Evolutionary conservation across 1,140 invertebrate species (phyloP), one percentile per base, ranked within the genome.

Genomic region (Heliothis subflexa): DNA sequence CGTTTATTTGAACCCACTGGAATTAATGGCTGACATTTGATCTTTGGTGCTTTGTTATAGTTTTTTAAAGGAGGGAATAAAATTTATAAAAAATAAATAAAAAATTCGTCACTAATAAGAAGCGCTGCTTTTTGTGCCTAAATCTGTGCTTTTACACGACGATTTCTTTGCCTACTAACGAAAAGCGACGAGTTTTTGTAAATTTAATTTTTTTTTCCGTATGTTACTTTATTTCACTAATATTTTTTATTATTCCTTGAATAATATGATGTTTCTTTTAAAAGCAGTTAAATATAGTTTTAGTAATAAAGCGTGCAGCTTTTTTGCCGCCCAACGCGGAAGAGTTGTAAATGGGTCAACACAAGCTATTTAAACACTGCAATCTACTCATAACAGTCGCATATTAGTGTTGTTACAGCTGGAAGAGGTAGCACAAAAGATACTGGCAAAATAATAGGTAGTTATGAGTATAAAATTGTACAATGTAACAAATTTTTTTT

Each of bases 271-370:
- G n/a, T n/a, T n/a, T n/a, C n/a, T n/a, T 5, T 33, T 33, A 33
- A 33, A 33, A 33, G 33, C 33, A 33, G 33, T 33, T 33, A 33
- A 33, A 33, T 5, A 54, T 62, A 40, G 5, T 62, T 62, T 45
- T 45, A 33, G 33, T 64, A n/a, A 64, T 18, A 47, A 47, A n/a
- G 5, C 28, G 11, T 47, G 61, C 16, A 64, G 71, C 74, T 75
- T 62, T 54, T 77, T 47, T 47, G 66, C 72, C 25, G 55, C 78
- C 64, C 77, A 72, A 47, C 55, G 55, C 78, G 83, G 81, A 83
- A 83, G 78, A 61, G 54, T 16, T 52, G 59, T 64, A 82, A 80
- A 78, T 83, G 81, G 81, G 79, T 79, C 79, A 74, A 80, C 28
- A 7, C 16, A 1, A 18, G 61, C 73, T 78, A 74, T 81, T 81